Conservation (phyloP, 1,140 invertebrate species). For the Delia radicum region DNA sequence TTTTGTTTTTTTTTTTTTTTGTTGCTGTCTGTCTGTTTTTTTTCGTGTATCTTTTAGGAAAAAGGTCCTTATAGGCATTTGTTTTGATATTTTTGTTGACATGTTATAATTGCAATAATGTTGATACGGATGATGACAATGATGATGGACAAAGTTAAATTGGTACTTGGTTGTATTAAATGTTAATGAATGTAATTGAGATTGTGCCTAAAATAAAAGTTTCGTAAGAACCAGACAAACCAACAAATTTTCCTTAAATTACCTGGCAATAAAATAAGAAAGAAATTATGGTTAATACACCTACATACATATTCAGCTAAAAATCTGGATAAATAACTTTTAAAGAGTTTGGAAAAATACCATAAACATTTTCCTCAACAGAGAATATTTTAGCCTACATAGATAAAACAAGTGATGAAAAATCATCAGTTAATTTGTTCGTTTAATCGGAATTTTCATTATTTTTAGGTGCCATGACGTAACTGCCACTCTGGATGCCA, state of each 20-base stretch:
- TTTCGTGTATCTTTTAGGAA: background rate
- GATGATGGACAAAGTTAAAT: slow-evolving; percentile 20
- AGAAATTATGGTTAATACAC: too few relatives aligned
- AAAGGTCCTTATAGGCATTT: background rate
- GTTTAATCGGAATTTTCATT: too few relatives aligned
- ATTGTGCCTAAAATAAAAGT: background rate
- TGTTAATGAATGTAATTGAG: slow-evolving; percentile 21
- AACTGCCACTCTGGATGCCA: too few relatives aligned
- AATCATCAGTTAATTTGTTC: too few relatives aligned
- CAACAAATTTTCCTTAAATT: background rate
- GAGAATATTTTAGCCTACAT: too few relatives aligned
- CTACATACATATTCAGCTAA: too few relatives aligned
- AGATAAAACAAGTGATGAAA: too few relatives aligned
- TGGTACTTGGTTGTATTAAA: slow-evolving; percentile 8
- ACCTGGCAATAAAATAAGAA: background rate
- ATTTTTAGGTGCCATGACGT: too few relatives aligned
- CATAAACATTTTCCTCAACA: too few relatives aligned
- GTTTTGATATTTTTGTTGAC: background rate
- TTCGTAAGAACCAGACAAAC: background rate
- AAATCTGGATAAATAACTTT: too few relatives aligned
- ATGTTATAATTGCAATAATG: background rate
- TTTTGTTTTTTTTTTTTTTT: background rate
- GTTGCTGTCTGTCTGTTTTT: background rate
- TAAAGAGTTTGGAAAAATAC: too few relatives aligned
- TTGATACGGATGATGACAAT: background rate